Percentiles rank a stretch among this genome's conserved stretches.
These are phyloP conservation scores for Eudyptes chrysolophus DNA, from an alignment of 2,113 vertebrate species.

Conservation along the genomic window DNA sequence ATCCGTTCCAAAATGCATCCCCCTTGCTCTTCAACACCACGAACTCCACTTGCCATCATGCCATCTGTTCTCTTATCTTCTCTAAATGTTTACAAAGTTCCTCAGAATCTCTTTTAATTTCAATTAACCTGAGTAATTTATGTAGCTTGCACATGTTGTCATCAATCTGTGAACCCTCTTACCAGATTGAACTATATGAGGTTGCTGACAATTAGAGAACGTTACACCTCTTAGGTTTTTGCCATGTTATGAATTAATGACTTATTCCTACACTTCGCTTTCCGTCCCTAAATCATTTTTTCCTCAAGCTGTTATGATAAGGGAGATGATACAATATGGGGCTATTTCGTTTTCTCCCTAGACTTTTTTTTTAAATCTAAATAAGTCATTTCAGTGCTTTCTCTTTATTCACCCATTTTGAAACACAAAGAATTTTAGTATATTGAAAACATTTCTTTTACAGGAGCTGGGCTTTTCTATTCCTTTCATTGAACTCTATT, in stretches of 20 bases:
- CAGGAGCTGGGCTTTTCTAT: background rate
- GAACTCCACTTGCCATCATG: background rate
- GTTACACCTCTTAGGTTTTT: background rate
- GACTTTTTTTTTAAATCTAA: background rate
- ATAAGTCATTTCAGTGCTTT: background rate
- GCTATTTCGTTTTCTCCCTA: background rate
- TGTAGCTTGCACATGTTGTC: conserved; percentile 34
- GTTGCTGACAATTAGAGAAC: conserved; percentile 7
- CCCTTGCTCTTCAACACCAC: background rate
- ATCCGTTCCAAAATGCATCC: background rate
- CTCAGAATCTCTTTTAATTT: conserved; percentile 57
- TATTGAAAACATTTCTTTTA: background rate
- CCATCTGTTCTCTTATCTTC: conserved; percentile 54
- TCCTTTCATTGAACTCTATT: background rate
- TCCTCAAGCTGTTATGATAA: background rate
- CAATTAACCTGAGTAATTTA: conserved; percentile 67
- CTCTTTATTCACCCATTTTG: background rate
- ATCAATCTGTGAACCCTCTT: conserved; percentile 47
- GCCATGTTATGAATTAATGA: background rate
- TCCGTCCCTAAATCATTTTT: background rate
- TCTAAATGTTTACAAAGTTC: conserved; percentile 47
- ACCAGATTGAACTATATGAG: conserved; percentile 30
- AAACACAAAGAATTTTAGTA: background rate
- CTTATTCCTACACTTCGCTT: background rate
- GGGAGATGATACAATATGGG: background rate